Percentiles rank a stretch among this genome's conserved stretches.
phyloP scores from a whole-genome alignment of 2,888 invertebrate genomes.

The Clanis bilineata region DNA sequence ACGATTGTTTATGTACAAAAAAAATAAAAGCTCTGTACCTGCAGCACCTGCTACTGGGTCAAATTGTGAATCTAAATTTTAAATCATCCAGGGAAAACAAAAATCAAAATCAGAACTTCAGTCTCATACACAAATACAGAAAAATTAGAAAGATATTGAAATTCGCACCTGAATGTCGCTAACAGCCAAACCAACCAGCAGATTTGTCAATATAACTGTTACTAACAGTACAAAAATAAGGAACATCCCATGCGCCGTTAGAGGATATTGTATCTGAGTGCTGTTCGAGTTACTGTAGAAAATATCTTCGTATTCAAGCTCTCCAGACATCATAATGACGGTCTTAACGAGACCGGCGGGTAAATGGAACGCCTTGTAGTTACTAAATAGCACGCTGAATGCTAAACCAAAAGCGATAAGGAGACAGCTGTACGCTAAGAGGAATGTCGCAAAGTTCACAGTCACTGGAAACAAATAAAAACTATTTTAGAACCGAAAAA shows the following conservation, averaged over 20 bases:
- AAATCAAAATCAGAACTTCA: too few species aligned
- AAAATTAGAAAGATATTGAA: too few species aligned
- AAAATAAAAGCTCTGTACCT: too few species aligned
- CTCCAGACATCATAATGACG: conserved; percentile 94
- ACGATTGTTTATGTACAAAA: too few species aligned
- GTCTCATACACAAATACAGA: too few species aligned
- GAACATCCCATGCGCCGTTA: conserved; percentile 89
- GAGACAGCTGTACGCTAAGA: conserved; percentile 90
- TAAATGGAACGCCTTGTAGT: conserved; percentile 88
- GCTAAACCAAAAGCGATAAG: conserved; percentile 90
- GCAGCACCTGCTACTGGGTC: too few species aligned
- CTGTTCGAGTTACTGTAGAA: conserved; percentile 84
- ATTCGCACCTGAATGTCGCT: conserved; percentile 87
- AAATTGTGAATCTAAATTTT: too few species aligned
- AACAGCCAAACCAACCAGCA: conserved; percentile 92
- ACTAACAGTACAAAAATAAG: conserved; percentile 89
- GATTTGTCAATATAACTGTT: conserved; percentile 91
- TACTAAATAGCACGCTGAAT: conserved; percentile 91
- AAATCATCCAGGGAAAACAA: too few species aligned
- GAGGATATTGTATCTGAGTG: conserved; percentile 83
- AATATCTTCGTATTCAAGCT: conserved; percentile 92
- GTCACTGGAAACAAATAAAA: conserved; percentile 81
- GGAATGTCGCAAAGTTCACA: conserved; percentile 90
- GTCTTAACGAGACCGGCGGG: conserved; percentile 87
- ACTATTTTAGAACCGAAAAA: too few species aligned